Base-by-base conservation (phyloP, 2,113 vertebrate species). In the Pedionomus torquatus region DNA sequence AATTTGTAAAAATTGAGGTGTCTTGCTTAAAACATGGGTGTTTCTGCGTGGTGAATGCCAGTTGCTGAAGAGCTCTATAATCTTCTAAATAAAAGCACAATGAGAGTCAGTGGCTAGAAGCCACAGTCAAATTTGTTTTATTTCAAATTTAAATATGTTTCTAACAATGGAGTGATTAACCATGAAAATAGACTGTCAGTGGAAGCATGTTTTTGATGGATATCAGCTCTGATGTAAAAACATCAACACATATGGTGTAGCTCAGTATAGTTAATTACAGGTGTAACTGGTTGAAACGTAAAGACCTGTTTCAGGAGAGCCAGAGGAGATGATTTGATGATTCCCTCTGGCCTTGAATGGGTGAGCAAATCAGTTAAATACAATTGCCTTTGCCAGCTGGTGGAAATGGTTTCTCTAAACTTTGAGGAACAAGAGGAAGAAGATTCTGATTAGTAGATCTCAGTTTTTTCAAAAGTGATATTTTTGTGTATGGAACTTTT, bases 101-200 rank as follows among this genome's bases (percentile, higher is more conserved):
- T 55, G 63, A 68, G 81, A 90, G 41, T 26, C 84, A 39, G 49
- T 82, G 51, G 79, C 86, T 74, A n/a, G 57, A 81, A 95, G 71
- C 57, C 89, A 70, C 64, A 55, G 69, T 33, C 43, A 92, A 1
- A 81, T 87, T 72, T 41, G 18, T 3, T 95, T 90, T 77, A 51
- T 89, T 96, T 87, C 33, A 86, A 43, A 78, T 93, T 58, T 46
- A 92, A 95, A 92, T 95, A 15, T 9, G 43, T 78, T 89, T 82
- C 37, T 72, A 87, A 92, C 87, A 89, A 64, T 48, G 35, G 72
- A 51, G 65, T 54, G 68, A 75, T 95, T 95, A 92, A 51, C 65
- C 70, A 75, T 84, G 87, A 87, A 92, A 94, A 75, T 30, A 86
- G 65, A 18, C 54, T 77, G 76, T 52, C 49, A 55, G 80, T 77